Percentiles rank a stretch among this genome's conserved stretches.
Conservation (phyloP, 2,797 vertebrate genomes). For the Sebastes matsubarae region DNA sequence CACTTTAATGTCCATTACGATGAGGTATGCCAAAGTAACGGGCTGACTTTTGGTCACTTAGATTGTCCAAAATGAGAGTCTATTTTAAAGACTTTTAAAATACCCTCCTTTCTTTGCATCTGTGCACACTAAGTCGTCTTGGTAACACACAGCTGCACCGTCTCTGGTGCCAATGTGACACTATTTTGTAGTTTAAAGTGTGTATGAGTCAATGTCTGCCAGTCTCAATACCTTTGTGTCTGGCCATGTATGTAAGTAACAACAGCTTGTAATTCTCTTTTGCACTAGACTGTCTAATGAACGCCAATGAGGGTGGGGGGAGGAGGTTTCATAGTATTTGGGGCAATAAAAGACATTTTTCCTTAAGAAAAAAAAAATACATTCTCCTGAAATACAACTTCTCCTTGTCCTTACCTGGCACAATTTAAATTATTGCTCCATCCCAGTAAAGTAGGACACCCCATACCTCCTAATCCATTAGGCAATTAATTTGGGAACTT, state of each 20-base stretch:
- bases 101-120: slow-evolving; percentile 31
- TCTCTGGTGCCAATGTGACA: slow-evolving; percentile 1
- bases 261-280: slow-evolving; percentile 55
- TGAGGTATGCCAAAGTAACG: slow-evolving; percentile 82
- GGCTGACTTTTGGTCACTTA: slow-evolving; percentile 77
- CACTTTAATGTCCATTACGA: slow-evolving; percentile 89
- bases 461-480: slow-evolving; percentile 79
- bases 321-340: slow-evolving; percentile 62
- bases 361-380: slow-evolving; percentile 51
- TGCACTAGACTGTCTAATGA: slow-evolving; percentile 67
- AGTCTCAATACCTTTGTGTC: slow-evolving; percentile 29
- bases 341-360: slow-evolving; percentile 72
- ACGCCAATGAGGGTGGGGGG: slow-evolving; percentile 58
- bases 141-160: slow-evolving; percentile 10
- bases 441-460: slow-evolving; percentile 69
- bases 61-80: slow-evolving; percentile 77
- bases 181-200: neutral
- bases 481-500: slow-evolving; percentile 81
- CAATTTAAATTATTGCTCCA: slow-evolving; percentile 79
- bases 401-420: slow-evolving; percentile 78
- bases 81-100: slow-evolving; percentile 59
- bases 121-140: slow-evolving; percentile 14
- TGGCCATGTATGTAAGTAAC: slow-evolving; percentile 28
- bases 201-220: neutral
- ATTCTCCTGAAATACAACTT: slow-evolving; percentile 73